Base-by-base conservation (phyloP, 2,797 vertebrate genomes). In the Anguilla pacifica region DNA sequence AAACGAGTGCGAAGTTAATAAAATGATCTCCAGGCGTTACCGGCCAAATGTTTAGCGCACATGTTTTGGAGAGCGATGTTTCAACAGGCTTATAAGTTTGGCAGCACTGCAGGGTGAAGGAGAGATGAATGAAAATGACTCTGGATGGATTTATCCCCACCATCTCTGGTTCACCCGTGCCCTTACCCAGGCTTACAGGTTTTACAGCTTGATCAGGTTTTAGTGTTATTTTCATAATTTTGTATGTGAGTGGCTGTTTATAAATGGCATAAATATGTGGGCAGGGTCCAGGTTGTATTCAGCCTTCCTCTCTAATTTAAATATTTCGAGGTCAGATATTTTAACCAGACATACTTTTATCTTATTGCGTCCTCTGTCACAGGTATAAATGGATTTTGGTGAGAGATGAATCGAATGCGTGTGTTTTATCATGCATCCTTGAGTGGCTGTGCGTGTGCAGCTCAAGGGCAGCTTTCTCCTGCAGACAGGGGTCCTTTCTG, bases 1-100 rank as follows among this genome's bases (percentile, higher is more conserved):
- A 94, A 95, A 95, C 91, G 89, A 95, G 93, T 92, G 92, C 93
- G 92, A 91, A 94, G 90, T 94, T 94, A 93, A 94, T 95, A 94
- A 95, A 95, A 93, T 91, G 90, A 91, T 92, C 90, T 93, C 93
- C 91, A 91, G 90, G 92, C 92, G 89, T 90, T 92, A 91, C 91
- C 93, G 91, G 90, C 92, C 93, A 95, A 95, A 95, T 92, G 93
- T 94, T 77, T 94, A 94, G 90, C 91, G 93, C 93, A 94, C 93
- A 92, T 94, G 93, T 94, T 94, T 93, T 0, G 2, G 91, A 93
- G 93, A 94, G 92, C 86, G 91, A 91, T 93, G 91, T 94, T 94
- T 95, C 94, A 93, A 91, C 93, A 92, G 91, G 82, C 91, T 93
- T 93, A 91, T 93, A 92, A 91, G 94, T 91, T 91, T 92, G 91